A percentile compares a stretch with the other conserved stretches of the same genome.
phyloP scores from a whole-genome alignment of 1,140 invertebrate species.

The Akabosia matsudoensis region DNA sequence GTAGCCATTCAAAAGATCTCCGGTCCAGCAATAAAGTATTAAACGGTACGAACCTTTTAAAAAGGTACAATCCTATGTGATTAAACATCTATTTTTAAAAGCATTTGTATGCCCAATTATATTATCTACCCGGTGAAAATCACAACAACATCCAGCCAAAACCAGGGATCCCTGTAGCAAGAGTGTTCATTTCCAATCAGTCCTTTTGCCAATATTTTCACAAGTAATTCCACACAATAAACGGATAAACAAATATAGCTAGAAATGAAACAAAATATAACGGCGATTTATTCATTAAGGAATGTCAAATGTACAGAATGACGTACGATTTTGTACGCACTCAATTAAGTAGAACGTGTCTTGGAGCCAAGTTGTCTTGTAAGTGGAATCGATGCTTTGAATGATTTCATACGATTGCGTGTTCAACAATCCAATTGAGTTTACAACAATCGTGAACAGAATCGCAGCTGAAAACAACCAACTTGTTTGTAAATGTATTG shows the following conservation, averaged over 20 bases:
- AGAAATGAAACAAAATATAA: slow-evolving; percentile 47
- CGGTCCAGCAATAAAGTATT: not conserved
- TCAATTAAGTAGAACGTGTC: not conserved
- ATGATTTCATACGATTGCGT: not conserved
- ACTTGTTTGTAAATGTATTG: not conserved
- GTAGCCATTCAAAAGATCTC: not conserved
- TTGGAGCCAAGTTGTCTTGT: not conserved
- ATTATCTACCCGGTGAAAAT: slow-evolving; percentile 83
- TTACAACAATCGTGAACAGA: not conserved
- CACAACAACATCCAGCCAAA: slow-evolving; percentile 93
- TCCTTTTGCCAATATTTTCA: slow-evolving; percentile 90
- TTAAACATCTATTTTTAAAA: not conserved
- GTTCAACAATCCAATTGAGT: not conserved
- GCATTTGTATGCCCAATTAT: slow-evolving; percentile 60
- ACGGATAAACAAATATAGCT: slow-evolving; percentile 94
- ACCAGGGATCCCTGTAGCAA: slow-evolving; percentile 92
- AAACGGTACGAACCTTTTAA: not conserved
- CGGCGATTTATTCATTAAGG: not conserved
- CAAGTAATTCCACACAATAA: slow-evolving; percentile 90
- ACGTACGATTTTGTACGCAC: not conserved
- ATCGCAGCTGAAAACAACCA: not conserved
- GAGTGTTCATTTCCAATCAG: slow-evolving; percentile 90
- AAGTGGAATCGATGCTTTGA: not conserved
- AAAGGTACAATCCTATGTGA: not conserved
- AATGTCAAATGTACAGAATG: not conserved